Evolutionary conservation across 2,113 vertebrate species (phyloP), one percentile per base, ranked within the genome.

Genomic region (Coregonus clupeaformis): DNA sequence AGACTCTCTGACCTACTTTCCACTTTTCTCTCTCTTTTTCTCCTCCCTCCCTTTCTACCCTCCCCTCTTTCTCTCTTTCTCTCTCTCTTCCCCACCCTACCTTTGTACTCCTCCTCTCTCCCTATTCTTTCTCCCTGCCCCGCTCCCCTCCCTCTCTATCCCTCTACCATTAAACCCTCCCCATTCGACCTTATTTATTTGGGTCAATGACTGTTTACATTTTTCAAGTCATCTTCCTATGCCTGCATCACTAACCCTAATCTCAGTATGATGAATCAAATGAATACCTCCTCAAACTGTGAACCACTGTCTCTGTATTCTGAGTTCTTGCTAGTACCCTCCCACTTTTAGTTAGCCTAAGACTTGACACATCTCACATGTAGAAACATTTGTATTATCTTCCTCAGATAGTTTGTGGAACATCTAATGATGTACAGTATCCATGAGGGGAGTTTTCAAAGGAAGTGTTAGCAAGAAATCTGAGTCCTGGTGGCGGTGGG

Each of bases 181-280:
- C 66, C 9, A 11, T 18, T 42, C 14, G 2, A 45, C 36, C 20
- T 16, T 68, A 36, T 68, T 12, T 45, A 22, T 47, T 68, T 68
- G 67, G 18, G 67, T 47, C 67, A 30, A 67, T 32, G 5, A 66
- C 64, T 47, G 67, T 47, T 14, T 14, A 68, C 67, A 45, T 47
- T 68, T 68, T 68, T 68, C 67, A 14, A 22, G n/a, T 9, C 5
- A 60, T 9, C 57, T 60, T 30, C 60, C 3, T 62, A 20, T n/a
- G 67, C 5, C 67, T 30, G 6, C 30, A 0, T 45, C 67, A 45
- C n/a, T 5, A 22, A 22, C 24, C 24, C 20, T 24, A n/a, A 25
- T 9, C 12, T 14, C 63, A 65, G 12, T 25, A 4, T 30, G 52
- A 55, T 6, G 52, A 20, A 14, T 55, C 36, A 60, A 22, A 60